Evolutionary conservation across 1,140 invertebrate species (phyloP).

Genomic region (Triops cancriformis): DNA sequence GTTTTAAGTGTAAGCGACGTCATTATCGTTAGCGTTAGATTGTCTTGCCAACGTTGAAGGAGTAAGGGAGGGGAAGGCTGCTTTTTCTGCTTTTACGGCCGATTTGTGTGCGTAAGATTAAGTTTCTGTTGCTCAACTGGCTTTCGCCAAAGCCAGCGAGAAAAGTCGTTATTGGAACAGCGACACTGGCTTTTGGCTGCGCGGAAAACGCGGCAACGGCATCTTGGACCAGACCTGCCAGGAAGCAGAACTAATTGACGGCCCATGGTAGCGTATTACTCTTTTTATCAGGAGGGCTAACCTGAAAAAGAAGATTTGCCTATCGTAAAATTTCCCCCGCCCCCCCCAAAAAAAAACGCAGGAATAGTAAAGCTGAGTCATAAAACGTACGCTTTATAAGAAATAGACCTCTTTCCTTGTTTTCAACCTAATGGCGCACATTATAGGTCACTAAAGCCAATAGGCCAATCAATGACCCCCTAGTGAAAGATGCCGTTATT

Average conservation of each 20-base stretch:
- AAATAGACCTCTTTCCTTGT: neutral
- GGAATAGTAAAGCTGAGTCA: neutral
- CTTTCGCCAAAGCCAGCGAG: neutral
- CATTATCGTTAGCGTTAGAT: constrained; percentile 2
- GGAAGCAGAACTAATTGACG: neutral
- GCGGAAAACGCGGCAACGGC: neutral
- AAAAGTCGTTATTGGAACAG: neutral
- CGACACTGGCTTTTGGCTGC: neutral
- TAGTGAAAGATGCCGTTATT: too few species aligned
- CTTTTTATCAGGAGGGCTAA: neutral
- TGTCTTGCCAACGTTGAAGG: neutral
- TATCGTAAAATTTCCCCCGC: neutral
- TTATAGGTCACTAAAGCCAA: too few species aligned
- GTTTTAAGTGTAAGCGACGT: constrained; percentile 1
- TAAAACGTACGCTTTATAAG: neutral
- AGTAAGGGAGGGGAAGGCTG: neutral
- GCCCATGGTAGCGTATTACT: neutral
- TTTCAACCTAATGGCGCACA: neutral
- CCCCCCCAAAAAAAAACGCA: neutral
- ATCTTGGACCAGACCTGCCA: neutral
- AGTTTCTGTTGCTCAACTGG: neutral
- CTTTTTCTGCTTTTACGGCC: neutral
- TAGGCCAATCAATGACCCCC: too few species aligned
- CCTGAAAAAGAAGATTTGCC: neutral
- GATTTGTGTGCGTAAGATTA: neutral